Conservation (phyloP, 2,113 vertebrate genomes). For the Mionectes macconnelli region DNA sequence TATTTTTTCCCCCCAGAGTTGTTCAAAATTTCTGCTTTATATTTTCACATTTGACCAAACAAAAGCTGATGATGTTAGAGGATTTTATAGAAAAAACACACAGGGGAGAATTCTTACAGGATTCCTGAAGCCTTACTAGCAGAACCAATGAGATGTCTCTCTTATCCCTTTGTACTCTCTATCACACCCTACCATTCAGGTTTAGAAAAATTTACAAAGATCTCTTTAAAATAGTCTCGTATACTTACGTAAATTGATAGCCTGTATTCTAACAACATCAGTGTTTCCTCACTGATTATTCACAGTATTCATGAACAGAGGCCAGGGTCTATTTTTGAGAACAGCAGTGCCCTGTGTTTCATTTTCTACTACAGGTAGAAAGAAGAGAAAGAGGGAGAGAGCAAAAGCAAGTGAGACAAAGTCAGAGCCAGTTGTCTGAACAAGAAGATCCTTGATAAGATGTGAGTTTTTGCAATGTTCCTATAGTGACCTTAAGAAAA, state of each 20-base stretch:
- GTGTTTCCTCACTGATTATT: neutral
- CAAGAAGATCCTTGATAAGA: neutral
- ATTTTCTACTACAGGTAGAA: neutral
- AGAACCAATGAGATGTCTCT: neutral
- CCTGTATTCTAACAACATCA: neutral
- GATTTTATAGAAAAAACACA: neutral
- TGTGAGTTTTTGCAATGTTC: neutral
- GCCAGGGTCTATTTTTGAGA: neutral
- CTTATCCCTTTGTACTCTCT: neutral
- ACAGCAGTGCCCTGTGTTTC: neutral
- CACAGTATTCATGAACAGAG: neutral
- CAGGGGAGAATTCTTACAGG: rapidly evolving
- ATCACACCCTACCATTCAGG: neutral
- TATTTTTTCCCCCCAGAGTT: neutral
- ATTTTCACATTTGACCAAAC: neutral
- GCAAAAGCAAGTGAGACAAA: rapidly evolving
- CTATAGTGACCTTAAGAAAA: neutral
- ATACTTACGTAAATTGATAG: neutral
- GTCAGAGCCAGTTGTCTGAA: neutral
- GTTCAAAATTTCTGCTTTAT: neutral
- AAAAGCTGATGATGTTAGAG: neutral
- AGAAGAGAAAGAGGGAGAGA: neutral
- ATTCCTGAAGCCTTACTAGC: neutral
- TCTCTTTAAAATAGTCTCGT: neutral
- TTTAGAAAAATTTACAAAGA: neutral